Evolutionary conservation across 1,140 invertebrate genomes (phyloP), one percentile per base, ranked within the genome.

Genomic region (Trissolcus basalis): DNA sequence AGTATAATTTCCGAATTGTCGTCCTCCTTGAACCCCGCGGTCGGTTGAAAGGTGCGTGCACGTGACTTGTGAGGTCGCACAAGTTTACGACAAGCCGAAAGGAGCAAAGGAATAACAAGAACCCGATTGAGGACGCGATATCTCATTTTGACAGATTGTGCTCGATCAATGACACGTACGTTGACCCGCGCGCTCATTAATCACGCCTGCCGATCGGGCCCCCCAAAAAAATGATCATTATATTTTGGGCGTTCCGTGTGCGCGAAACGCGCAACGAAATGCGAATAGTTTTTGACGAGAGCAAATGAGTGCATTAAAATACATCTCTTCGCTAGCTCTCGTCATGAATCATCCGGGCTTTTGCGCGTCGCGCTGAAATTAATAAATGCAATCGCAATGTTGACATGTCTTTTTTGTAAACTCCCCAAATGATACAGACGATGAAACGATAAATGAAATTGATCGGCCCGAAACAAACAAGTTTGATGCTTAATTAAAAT

Each of bases 61-160:
- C 33, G 41, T 55, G 44, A 53, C 41, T 56, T 54, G 55, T 36
- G 47, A 32, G 13, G 36, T 50, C 45, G 16, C 69, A 39, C 50
- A 39, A 41, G 47, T 13, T 59, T 54, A 36, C 41, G 44, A 56
- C 58, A 39, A 53, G 19, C 48, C 41, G 50, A 51, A 72, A 43
- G 58, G 16, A 58, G n/a, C n/a, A n/a, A n/a, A n/a, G n/a, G n/a
- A n/a, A n/a, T n/a, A n/a, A n/a, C n/a, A n/a, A 72, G 0, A 61
- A 63, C 58, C 36, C 48, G 50, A 6, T 39, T 70, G 60, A 70
- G 44, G 67, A 76, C 73, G 65, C 65, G 64, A 27, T 67, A 65
- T 70, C 73, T 76, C 67, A 70, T 70, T 70, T 70, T 55, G 73
- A 70, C 65, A 65, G 65, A 76, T 77, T 56, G 74, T 71, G 56